phyloP scores from a whole-genome alignment of 2,113 vertebrate genomes.

The Copsychus sechellarum region DNA sequence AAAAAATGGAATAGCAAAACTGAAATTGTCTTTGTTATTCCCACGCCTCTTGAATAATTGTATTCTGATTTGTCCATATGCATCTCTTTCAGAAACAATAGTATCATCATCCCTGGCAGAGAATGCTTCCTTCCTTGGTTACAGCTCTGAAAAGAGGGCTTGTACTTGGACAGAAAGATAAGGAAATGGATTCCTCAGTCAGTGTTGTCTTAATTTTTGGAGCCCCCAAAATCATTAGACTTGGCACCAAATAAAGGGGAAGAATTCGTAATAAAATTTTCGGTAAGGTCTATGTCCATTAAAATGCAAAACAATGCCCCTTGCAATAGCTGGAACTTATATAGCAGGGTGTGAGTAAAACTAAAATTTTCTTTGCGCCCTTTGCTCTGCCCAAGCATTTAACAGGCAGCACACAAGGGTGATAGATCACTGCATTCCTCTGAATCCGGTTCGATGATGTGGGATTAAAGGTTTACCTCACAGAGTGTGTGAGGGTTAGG shows the following conservation, averaged over 20 bases:
- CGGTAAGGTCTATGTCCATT: not conserved
- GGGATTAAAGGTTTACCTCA: not conserved
- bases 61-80: not conserved
- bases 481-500: not conserved
- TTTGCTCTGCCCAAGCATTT: not conserved
- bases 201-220: not conserved
- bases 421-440: not conserved
- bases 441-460: rapidly evolving
- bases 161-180: not conserved
- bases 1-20: not conserved
- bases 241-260: not conserved
- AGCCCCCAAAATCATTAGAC: not conserved
- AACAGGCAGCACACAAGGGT: not conserved
- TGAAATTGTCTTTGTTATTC: not conserved
- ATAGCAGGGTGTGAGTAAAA: not conserved
- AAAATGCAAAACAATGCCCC: not conserved
- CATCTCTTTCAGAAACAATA: not conserved
- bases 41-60: not conserved
- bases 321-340: not conserved
- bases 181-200: not conserved
- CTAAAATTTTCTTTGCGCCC: not conserved
- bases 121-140: not conserved
- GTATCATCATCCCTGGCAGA: not conserved
- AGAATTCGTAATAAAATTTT: not conserved
- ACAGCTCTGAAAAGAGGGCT: not conserved